These are phyloP conservation scores for Drosophila pseudotalamancana DNA, from an alignment of 2,888 invertebrate species.

Conservation along the genomic window DNA sequence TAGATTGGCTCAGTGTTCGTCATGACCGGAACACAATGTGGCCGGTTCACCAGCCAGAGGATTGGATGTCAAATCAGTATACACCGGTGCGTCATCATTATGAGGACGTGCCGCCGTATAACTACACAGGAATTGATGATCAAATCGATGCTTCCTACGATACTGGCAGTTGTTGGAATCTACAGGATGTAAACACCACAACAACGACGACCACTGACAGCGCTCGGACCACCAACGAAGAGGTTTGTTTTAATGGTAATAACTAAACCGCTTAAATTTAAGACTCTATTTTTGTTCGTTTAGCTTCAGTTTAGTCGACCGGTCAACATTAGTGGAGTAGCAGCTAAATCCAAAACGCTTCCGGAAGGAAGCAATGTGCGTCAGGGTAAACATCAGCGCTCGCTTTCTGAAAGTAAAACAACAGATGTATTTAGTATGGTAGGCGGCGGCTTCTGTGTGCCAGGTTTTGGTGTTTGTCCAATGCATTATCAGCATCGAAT, in stretches of 20 bases:
- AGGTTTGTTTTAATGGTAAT: constrained; percentile 31
- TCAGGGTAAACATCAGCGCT: constrained; percentile 86
- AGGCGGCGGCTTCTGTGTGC: constrained; percentile 44
- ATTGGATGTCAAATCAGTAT: constrained; percentile 85
- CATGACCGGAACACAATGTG: constrained; percentile 91
- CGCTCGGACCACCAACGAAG: constrained; percentile 66
- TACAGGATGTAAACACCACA: constrained; percentile 79
- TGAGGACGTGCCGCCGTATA: constrained; percentile 83
- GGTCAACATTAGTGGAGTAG: constrained; percentile 22
- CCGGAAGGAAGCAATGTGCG: constrained; percentile 85
- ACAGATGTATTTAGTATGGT: constrained; percentile 86
- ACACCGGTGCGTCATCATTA: constrained; percentile 84
- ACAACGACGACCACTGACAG: constrained; percentile 78
- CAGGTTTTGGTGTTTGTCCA: constrained; percentile 36
- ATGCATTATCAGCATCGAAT: constrained; percentile 84
- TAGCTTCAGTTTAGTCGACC: constrained; percentile 21
- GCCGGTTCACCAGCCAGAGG: constrained; percentile 90
- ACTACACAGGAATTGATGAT: constrained; percentile 83
- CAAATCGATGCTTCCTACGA: constrained; percentile 83
- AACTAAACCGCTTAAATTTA: constrained; percentile 20
- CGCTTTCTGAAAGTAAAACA: constrained; percentile 89
- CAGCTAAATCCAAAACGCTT: constrained; percentile 85
- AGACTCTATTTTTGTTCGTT: not conserved
- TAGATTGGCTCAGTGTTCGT: constrained; percentile 90
- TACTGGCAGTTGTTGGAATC: constrained; percentile 82